Evolutionary conservation across 2,797 vertebrate species (phyloP), one percentile per base, ranked within the genome.

Genomic region (Paratrypauchen microcephalus): DNA sequence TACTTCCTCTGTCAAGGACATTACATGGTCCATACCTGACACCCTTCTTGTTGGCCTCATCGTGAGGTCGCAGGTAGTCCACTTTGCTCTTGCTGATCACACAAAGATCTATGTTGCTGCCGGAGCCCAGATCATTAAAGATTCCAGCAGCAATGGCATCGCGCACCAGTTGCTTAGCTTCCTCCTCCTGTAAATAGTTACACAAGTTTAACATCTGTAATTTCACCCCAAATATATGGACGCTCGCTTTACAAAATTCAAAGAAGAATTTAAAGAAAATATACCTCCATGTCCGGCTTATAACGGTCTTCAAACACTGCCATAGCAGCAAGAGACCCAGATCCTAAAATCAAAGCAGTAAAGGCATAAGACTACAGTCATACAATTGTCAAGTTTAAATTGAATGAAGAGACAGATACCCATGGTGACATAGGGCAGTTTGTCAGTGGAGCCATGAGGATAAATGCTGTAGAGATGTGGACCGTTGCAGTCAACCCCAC

Each of bases 391-490:
- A 23, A 41, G 26, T 54, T 12, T 32, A 36, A 4, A 23, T 41
- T 36, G 32, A 56, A 19, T 32, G 30, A 63, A 63, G 15, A 28
- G 66, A 18, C 18, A 94, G 96, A 93, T 74, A 99, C 97, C 97
- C 97, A 99, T 99, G 57, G 97, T 99, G 83, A 99, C 97, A 0
- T 98, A 99, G 32, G 97, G 97, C 74, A 99, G 89, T 76, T 97
- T 98, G 92, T 99, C 97, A 3, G 97, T 99, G 5, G 97, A 99
- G 55, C 97, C 97, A 0, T 99, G 97, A 32, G 97, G 97, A 85
- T 99, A 97, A 83, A 99, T 99, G 92, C 97, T 96, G 92, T 99
- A 99, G 13, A 99, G 94, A 74, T 99, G 97, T 36, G 96, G 94
- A 0, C 97, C 97, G 0, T 94, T 94, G 74, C 95, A 92, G 70